These are phyloP conservation scores for Triplophysa siluroides DNA, from an alignment of 2,113 vertebrate genomes.

Conservation along the genomic window DNA sequence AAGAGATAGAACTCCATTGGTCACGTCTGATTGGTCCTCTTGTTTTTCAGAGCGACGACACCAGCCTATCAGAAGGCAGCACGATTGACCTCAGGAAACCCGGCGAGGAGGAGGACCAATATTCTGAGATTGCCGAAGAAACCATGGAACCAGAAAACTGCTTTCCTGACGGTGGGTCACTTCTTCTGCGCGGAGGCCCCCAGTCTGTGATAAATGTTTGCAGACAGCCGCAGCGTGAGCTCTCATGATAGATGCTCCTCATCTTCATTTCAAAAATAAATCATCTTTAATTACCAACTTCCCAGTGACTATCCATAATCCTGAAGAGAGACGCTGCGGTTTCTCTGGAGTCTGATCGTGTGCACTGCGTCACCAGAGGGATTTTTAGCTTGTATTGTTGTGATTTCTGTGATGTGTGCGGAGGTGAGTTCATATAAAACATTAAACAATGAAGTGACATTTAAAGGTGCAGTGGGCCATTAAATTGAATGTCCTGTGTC, in stretches of 20 bases:
- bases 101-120: slow-evolving; percentile 89
- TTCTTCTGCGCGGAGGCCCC: too few relatives aligned
- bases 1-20: too few relatives aligned
- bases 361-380: not conserved
- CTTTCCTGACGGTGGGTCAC: slow-evolving; percentile 84
- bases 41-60: slow-evolving; percentile 76
- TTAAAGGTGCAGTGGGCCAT: slow-evolving; percentile 50
- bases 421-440: slow-evolving; percentile 44
- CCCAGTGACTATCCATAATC: too few relatives aligned
- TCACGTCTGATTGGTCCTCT: slow-evolving; percentile 44
- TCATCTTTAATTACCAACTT: too few relatives aligned
- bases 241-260: too few relatives aligned
- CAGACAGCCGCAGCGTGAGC: too few relatives aligned
- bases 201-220: not conserved
- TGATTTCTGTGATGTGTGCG: not conserved
- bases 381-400: too few relatives aligned
- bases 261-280: too few relatives aligned
- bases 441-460: slow-evolving; percentile 52
- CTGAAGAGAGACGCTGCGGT: too few relatives aligned
- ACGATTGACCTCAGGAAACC: slow-evolving; percentile 93
- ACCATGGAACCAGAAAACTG: slow-evolving; percentile 93
- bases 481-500: slow-evolving; percentile 46
- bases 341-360: not conserved
- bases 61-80: slow-evolving; percentile 93
- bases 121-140: slow-evolving; percentile 86